These are phyloP conservation scores for Adelognathus sp. DNA, from an alignment of 2,888 invertebrate species.

Conservation along the genomic window DNA sequence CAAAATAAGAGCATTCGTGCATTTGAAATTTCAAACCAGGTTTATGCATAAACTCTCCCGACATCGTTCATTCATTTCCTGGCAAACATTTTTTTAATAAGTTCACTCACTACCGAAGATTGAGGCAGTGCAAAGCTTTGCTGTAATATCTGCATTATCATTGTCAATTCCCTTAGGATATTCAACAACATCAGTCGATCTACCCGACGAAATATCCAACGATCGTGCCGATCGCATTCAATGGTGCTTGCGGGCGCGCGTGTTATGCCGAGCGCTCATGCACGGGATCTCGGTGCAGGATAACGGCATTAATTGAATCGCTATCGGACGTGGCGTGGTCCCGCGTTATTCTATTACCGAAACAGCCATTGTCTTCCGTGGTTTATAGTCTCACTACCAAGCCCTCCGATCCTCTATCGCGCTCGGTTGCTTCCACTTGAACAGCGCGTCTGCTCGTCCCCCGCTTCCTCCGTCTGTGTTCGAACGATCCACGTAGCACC, in stretches of 20 bases:
- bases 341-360: constrained; percentile 79
- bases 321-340: constrained; percentile 76
- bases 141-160: constrained; percentile 7
- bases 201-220: constrained; percentile 74
- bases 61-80: too few species aligned
- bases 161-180: constrained; percentile 55
- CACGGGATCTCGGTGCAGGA: constrained; percentile 70
- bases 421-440: constrained; percentile 19
- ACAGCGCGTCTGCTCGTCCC: constrained; percentile 9
- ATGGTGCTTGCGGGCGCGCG: constrained; percentile 50
- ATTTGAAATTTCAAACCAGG: too few species aligned
- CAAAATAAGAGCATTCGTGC: too few species aligned
- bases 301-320: constrained; percentile 79
- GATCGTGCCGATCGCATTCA: constrained; percentile 62
- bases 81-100: too few species aligned
- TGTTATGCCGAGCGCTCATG: constrained; percentile 62
- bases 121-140: too few species aligned
- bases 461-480: constrained; percentile 1
- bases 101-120: too few species aligned
- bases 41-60: too few species aligned
- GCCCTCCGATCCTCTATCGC: constrained; percentile 17
- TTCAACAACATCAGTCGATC: constrained; percentile 72
- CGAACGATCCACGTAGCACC: not conserved
- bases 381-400: constrained; percentile 74
- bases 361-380: constrained; percentile 77